A percentile compares a stretch with the other conserved stretches of the same genome.
Evolutionary conservation across 2,797 vertebrate genomes (phyloP).

Genomic region (Manis javanica): DNA sequence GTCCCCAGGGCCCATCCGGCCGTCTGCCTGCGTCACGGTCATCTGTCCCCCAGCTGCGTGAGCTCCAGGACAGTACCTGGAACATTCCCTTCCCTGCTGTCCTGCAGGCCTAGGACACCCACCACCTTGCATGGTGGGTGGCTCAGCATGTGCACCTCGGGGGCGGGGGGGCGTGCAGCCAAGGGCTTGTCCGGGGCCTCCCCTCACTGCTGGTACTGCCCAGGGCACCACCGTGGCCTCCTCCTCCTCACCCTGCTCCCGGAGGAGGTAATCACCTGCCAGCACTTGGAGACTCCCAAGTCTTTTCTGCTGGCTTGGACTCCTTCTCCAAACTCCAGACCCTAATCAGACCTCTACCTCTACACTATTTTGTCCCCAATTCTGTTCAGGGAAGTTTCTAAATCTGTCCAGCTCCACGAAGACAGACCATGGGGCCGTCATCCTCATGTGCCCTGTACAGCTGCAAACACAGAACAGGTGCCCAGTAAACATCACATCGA

Average conservation of each 20-base stretch:
- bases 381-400: not conserved
- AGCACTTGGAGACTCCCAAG: not conserved
- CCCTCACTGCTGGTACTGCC: not conserved
- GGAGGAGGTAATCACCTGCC: not conserved
- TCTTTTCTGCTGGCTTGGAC: not conserved
- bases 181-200: not conserved
- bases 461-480: not conserved
- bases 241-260: accelerated
- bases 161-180: too few species aligned
- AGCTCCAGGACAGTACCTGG: not conserved
- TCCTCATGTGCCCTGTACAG: not conserved
- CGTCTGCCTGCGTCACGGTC: not conserved
- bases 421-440: not conserved
- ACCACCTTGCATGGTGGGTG: not conserved
- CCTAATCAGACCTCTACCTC: not conserved
- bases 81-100: not conserved
- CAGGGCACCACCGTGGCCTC: not conserved
- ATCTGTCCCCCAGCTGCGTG: not conserved
- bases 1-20: not conserved
- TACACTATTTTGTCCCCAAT: not conserved
- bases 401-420: not conserved
- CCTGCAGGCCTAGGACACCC: not conserved
- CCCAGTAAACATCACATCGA: not conserved
- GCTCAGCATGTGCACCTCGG: too few species aligned
- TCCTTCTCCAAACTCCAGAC: not conserved